A percentile compares a stretch with the other conserved stretches of the same genome.
These are phyloP conservation scores for Cathartes aura DNA, from an alignment of 2,113 vertebrate genomes.

Conservation along the genomic window DNA sequence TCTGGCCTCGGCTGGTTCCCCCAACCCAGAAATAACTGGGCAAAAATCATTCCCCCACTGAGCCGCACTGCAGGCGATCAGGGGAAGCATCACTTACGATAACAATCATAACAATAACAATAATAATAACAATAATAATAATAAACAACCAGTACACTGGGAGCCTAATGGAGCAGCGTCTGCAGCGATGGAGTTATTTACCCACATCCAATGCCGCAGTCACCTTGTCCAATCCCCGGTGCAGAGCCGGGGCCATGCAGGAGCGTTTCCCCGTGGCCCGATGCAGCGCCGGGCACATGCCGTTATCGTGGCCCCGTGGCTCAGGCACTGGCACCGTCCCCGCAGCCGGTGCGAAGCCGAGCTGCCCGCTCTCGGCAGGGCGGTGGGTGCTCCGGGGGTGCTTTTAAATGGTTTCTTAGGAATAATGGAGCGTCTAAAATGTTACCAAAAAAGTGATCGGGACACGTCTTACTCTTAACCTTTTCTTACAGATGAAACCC, in stretches of 20 bases:
- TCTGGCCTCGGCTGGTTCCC: background rate
- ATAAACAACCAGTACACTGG: background rate
- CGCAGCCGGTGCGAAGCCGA: accelerated
- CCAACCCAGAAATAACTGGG: background rate
- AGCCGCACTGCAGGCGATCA: background rate
- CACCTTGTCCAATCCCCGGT: accelerated
- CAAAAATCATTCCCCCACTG: background rate
- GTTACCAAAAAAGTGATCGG: accelerated
- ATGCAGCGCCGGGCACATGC: accelerated
- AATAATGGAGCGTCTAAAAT: background rate
- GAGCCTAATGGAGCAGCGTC: background rate
- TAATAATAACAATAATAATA: background rate
- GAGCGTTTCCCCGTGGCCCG: accelerated
- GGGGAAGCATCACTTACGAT: background rate
- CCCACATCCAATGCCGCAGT: accelerated
- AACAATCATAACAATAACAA: background rate
- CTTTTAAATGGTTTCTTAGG: background rate
- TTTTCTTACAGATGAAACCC: background rate
- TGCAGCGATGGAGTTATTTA: background rate
- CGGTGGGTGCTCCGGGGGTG: background rate
- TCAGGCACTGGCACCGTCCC: background rate
- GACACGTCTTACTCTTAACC: accelerated
- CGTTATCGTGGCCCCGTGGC: accelerated
- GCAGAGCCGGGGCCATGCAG: background rate
- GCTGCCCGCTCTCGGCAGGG: background rate